A percentile compares a stretch with the other conserved stretches of the same genome.
Conservation (phyloP, 2,797 vertebrate genomes). For the Catostomus latipinnis region DNA sequence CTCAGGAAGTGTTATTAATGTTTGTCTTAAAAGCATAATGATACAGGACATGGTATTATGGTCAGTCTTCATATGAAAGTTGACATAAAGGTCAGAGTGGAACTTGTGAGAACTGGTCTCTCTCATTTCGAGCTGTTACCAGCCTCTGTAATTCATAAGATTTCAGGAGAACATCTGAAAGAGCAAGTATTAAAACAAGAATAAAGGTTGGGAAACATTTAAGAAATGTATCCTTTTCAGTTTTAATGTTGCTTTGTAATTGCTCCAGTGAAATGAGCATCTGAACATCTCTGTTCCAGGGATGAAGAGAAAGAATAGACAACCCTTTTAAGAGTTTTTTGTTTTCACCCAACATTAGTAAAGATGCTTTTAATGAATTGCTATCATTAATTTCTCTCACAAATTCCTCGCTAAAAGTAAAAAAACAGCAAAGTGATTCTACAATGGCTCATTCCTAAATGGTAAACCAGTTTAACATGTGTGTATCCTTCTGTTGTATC, state of each 20-base stretch:
- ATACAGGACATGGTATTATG: slow-evolving; percentile 37
- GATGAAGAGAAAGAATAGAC: not conserved
- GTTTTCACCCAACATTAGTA: not conserved
- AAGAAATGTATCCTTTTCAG: too few species aligned
- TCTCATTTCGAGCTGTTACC: not conserved
- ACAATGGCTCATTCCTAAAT: not conserved
- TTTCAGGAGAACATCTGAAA: slow-evolving; percentile 18
- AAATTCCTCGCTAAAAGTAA: not conserved
- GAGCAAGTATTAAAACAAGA: not conserved
- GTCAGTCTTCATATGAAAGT: slow-evolving; percentile 15
- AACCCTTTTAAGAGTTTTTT: not conserved
- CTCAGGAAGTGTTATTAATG: slow-evolving; percentile 49
- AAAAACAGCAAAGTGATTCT: not conserved
- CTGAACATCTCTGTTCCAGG: not conserved
- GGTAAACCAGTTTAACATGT: not conserved
- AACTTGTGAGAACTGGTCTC: not conserved
- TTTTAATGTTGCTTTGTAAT: too few species aligned
- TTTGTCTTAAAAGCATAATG: not conserved
- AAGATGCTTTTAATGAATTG: not conserved
- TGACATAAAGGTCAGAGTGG: slow-evolving; percentile 13
- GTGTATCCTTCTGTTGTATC: slow-evolving; percentile 11
- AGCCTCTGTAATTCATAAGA: not conserved
- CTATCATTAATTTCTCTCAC: not conserved
- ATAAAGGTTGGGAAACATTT: too few species aligned
- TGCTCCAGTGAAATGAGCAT: not conserved